These are phyloP conservation scores for Byasa hedistus DNA, from an alignment of 2,888 invertebrate genomes.

Conservation along the genomic window DNA sequence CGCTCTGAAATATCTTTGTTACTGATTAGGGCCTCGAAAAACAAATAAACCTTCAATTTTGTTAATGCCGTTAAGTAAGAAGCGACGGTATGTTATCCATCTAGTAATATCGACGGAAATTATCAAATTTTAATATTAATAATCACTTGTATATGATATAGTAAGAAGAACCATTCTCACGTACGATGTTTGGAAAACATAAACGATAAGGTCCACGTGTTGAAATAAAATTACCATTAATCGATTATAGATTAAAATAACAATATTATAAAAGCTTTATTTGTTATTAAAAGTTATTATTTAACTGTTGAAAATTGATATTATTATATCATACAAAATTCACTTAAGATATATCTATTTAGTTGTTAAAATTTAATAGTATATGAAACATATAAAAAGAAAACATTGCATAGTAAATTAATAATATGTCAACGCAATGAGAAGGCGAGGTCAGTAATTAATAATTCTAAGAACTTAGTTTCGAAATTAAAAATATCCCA, in stretches of 20 bases:
- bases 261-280: too few species aligned
- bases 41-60: constrained; percentile 29
- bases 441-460: background rate
- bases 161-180: too few species aligned
- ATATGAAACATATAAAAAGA: background rate
- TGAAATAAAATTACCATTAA: too few species aligned
- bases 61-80: constrained; percentile 37
- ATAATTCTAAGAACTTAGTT: background rate
- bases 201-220: background rate
- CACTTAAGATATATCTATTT: too few species aligned
- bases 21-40: constrained; percentile 8
- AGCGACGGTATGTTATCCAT: background rate
- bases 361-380: too few species aligned
- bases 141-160: background rate
- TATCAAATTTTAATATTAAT: background rate
- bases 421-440: too few species aligned
- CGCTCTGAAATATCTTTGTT: constrained; percentile 10
- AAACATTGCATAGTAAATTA: too few species aligned
- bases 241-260: too few species aligned
- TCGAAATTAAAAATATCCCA: background rate
- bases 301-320: too few species aligned
- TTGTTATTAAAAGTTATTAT: too few species aligned
- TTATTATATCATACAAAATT: too few species aligned
- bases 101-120: background rate
- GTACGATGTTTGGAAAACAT: too few species aligned